Percentiles rank a stretch among this genome's conserved stretches.
phyloP scores from a whole-genome alignment of 2,888 invertebrate genomes.

The Microctonus aethiopoides region DNA sequence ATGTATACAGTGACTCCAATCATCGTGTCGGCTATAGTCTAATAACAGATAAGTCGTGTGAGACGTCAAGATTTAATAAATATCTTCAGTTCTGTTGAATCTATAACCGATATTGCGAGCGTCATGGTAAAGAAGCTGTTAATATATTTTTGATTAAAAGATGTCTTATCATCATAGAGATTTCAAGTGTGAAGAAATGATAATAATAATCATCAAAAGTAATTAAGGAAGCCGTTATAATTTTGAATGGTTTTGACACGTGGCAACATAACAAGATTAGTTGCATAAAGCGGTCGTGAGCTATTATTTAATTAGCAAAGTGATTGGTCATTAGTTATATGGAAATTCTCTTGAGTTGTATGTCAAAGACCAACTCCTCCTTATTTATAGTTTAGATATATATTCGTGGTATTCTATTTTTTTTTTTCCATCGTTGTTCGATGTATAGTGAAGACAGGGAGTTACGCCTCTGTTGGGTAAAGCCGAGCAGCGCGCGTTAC shows the following conservation, averaged over 20 bases:
- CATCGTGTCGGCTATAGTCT: constrained; percentile 33
- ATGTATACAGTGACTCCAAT: neutral
- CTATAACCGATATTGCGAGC: neutral
- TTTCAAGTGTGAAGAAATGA: neutral
- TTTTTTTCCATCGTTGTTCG: neutral
- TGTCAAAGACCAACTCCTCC: constrained; percentile 31
- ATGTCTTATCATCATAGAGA: neutral
- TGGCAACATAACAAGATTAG: neutral
- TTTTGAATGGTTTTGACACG: neutral
- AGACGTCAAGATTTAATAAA: constrained; percentile 24
- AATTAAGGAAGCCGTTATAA: neutral
- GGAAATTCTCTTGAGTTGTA: constrained; percentile 8
- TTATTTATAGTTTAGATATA: neutral
- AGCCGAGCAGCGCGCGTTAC: constrained; percentile 1
- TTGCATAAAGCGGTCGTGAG: constrained; percentile 1
- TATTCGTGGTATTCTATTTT: neutral
- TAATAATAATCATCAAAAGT: neutral
- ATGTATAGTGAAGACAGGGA: constrained; percentile 14
- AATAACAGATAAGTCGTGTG: constrained; percentile 37
- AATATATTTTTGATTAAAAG: neutral
- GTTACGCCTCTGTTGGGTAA: constrained; percentile 12
- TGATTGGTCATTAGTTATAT: constrained; percentile 26
- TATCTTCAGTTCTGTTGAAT: neutral
- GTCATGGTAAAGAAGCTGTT: neutral
- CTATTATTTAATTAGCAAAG: constrained; percentile 37